Percentiles rank a stretch among this genome's conserved stretches.
Evolutionary conservation across 2,113 vertebrate species (phyloP).

Genomic region (Sciurus niger): DNA sequence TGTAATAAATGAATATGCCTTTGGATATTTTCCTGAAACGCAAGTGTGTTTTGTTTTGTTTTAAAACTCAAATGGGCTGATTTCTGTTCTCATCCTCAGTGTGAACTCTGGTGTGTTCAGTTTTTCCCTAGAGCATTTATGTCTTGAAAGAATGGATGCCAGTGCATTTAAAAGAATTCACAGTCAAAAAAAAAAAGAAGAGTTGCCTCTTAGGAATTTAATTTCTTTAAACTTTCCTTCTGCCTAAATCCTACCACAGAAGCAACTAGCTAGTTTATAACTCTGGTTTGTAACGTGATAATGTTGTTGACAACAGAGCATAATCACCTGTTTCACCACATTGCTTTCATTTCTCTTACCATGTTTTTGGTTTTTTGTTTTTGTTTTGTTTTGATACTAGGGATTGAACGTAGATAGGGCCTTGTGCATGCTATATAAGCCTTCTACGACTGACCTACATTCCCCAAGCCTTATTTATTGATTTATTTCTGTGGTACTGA

Average conservation of each 20-base stretch:
- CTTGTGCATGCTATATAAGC: no score
- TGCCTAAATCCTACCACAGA: background rate
- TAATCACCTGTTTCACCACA: background rate
- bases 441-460: no score
- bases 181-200: background rate
- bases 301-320: background rate
- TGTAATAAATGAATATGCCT: background rate
- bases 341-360: background rate
- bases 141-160: background rate
- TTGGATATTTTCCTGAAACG: conserved; percentile 44
- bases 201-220: conserved; percentile 5
- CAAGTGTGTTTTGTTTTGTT: background rate
- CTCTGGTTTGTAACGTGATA: background rate
- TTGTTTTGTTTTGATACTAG: background rate
- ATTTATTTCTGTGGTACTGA: no score
- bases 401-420: background rate
- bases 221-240: background rate
- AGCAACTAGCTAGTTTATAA: conserved; percentile 25
- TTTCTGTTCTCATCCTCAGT: background rate
- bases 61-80: background rate
- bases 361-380: background rate
- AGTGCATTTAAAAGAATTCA: background rate
- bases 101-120: background rate
- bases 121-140: background rate
- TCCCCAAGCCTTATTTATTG: no score